phyloP scores from a whole-genome alignment of 2,113 vertebrate species.

The Nanorana parkeri region DNA sequence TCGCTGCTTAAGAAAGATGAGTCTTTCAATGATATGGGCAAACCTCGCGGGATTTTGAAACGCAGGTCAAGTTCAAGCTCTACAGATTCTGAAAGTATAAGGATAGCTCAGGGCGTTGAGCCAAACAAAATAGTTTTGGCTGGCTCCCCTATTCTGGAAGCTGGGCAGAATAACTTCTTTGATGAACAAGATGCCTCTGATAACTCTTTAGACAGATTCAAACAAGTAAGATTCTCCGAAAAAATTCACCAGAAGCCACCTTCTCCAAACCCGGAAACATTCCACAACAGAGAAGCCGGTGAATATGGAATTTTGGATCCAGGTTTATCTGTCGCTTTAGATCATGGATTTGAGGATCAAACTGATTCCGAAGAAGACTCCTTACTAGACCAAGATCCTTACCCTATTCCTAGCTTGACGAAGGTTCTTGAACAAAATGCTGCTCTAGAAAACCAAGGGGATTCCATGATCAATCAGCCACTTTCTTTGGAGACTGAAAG shows the following conservation, averaged over 20 bases:
- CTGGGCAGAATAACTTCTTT: constrained; percentile 57
- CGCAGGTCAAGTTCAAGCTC: constrained; percentile 79
- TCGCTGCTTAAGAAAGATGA: constrained; percentile 54
- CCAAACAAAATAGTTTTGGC: constrained; percentile 65
- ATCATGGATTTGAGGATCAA: background rate
- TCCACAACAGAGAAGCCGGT: constrained; percentile 65
- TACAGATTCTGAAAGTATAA: constrained; percentile 76
- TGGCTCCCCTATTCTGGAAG: constrained; percentile 67
- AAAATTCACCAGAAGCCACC: constrained; percentile 57
- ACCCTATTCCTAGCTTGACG: background rate
- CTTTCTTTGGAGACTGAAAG: background rate
- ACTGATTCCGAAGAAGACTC: background rate
- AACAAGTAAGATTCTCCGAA: constrained; percentile 82
- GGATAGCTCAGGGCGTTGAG: constrained; percentile 63
- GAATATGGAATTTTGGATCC: constrained; percentile 74
- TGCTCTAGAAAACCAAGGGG: background rate
- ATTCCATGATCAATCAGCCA: background rate
- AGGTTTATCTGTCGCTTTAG: constrained; percentile 18
- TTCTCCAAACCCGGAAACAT: constrained; percentile 60
- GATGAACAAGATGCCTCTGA: constrained; percentile 60
- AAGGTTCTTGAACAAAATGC: background rate
- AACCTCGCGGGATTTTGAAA: constrained; percentile 76
- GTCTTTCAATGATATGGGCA: constrained; percentile 59
- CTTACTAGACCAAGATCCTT: background rate
- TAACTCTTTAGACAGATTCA: constrained; percentile 72